Evolutionary conservation across 2,888 invertebrate species (phyloP).

Genomic region (Chrysolina oricalcia): DNA sequence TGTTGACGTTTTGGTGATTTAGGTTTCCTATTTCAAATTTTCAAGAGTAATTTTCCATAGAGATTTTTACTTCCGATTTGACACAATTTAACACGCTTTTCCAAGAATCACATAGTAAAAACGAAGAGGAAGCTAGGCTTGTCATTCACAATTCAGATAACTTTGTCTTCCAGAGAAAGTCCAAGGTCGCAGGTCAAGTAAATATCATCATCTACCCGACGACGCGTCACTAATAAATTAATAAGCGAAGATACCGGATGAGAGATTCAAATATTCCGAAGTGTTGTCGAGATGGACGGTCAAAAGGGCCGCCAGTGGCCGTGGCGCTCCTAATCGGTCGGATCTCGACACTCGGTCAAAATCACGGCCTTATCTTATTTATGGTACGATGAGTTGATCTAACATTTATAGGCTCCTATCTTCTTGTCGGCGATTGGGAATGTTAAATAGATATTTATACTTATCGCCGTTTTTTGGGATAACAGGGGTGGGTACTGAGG

Average conservation of each 20-base stretch:
- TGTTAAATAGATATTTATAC: slow-evolving; percentile 71
- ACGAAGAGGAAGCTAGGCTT: no score
- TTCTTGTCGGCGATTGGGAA: slow-evolving; percentile 66
- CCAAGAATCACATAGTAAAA: no score
- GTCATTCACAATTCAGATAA: neutral
- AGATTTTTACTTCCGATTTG: no score
- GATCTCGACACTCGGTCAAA: slow-evolving; percentile 70
- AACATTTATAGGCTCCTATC: slow-evolving; percentile 66
- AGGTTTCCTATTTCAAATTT: no score
- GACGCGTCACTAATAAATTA: slow-evolving; percentile 63
- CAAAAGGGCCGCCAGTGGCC: slow-evolving; percentile 64
- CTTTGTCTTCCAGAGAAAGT: neutral
- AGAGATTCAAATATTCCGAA: slow-evolving; percentile 65
- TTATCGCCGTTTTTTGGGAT: slow-evolving; percentile 57
- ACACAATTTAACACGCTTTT: no score
- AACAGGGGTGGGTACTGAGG: neutral
- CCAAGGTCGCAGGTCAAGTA: neutral
- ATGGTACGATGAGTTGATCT: slow-evolving; percentile 69
- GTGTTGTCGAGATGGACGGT: slow-evolving; percentile 64
- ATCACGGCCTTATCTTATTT: slow-evolving; percentile 70
- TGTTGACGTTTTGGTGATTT: no score
- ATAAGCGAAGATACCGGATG: slow-evolving; percentile 62
- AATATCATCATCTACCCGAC: slow-evolving; percentile 39
- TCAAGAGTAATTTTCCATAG: no score
- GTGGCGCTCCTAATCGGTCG: slow-evolving; percentile 66